Evolutionary conservation across 1,140 invertebrate species (phyloP).

Genomic region (Diachasmimorpha longicaudata): DNA sequence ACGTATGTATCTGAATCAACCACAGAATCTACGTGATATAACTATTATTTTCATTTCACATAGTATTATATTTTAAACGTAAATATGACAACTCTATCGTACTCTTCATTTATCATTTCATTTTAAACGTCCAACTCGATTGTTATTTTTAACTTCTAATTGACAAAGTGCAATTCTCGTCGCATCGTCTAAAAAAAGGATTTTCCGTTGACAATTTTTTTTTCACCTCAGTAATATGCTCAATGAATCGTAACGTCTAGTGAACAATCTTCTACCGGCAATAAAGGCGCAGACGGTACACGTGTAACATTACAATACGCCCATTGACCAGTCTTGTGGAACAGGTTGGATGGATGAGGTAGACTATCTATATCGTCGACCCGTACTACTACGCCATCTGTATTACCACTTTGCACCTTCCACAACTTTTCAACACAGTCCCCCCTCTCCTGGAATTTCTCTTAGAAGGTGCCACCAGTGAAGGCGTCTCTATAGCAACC

Average conservation of each 20-base stretch:
- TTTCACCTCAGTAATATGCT: background rate
- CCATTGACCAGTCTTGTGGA: background rate
- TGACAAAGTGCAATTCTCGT: no score
- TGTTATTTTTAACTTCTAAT: no score
- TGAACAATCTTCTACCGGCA: background rate
- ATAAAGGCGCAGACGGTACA: background rate
- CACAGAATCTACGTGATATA: no score
- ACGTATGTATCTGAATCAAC: no score
- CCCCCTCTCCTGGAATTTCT: slow-evolving; percentile 32
- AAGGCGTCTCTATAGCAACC: slow-evolving; percentile 53
- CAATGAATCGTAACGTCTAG: background rate
- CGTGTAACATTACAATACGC: background rate
- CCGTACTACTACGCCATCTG: background rate
- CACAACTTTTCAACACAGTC: background rate
- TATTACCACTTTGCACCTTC: background rate
- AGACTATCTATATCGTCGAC: background rate
- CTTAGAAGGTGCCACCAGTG: slow-evolving; percentile 18
- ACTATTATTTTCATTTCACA: no score
- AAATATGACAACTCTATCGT: no score
- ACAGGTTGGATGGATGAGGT: background rate
- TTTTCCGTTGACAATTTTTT: background rate
- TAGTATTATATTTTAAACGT: background rate
- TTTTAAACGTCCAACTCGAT: no score
- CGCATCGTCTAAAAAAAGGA: background rate
- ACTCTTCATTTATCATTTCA: no score